phyloP scores from a whole-genome alignment of 2,797 vertebrate species.

The Anas acuta region DNA sequence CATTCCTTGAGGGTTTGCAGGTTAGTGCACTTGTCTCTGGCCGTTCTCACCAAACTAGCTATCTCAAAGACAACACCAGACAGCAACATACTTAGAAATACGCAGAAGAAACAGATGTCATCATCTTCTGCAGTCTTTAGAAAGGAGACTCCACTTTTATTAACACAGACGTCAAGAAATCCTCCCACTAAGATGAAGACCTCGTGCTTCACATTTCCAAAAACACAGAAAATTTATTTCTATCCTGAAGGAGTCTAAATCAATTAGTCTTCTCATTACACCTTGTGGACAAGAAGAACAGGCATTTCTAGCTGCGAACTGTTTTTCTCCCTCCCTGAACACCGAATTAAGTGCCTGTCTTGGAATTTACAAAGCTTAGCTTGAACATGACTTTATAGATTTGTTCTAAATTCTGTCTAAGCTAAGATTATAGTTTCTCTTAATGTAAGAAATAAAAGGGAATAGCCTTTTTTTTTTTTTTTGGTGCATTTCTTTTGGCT shows the following conservation, averaged over 20 bases:
- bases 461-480: background rate
- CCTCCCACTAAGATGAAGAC: background rate
- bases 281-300: conserved; percentile 35
- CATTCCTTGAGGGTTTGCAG: background rate
- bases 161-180: background rate
- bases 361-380: conserved; percentile 58
- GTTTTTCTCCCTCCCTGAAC: conserved; percentile 47
- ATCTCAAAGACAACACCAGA: background rate
- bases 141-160: background rate
- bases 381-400: conserved; percentile 22
- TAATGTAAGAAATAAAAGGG: background rate
- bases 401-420: conserved; percentile 21
- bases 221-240: conserved; percentile 20
- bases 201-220: conserved; percentile 1
- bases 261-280: conserved; percentile 43
- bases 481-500: background rate
- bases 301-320: conserved; percentile 57
- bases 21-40: background rate
- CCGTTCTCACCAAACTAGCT: background rate
- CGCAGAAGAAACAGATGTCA: background rate
- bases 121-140: background rate
- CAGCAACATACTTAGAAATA: background rate
- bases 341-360: conserved; percentile 20
- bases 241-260: conserved; percentile 39
- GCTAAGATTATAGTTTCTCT: background rate